Conservation (phyloP, 2,888 invertebrate species). For the Oscheius onirici region DNA sequence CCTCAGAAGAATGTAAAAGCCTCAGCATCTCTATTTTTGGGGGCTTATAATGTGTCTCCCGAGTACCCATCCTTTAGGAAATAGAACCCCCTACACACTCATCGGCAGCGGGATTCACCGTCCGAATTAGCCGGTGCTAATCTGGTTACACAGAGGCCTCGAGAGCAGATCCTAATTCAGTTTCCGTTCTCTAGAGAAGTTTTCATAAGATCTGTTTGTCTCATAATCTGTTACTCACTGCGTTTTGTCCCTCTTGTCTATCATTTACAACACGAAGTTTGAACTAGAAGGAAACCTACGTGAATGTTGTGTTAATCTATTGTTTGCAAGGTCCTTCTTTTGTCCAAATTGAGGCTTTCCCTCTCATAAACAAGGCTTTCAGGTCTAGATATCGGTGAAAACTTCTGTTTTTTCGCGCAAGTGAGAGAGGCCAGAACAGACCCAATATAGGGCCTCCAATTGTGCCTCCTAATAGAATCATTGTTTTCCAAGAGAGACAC, state of each 20-base stretch:
- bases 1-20: too few relatives aligned
- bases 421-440: too few relatives aligned
- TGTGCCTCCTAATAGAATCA: too few relatives aligned
- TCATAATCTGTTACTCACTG: background rate
- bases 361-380: background rate
- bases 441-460: too few relatives aligned
- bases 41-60: too few relatives aligned
- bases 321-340: background rate
- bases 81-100: too few relatives aligned
- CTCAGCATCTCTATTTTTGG: too few relatives aligned
- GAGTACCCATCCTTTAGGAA: too few relatives aligned
- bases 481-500: too few relatives aligned
- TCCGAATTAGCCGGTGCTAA: constrained; percentile 12
- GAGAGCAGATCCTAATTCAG: constrained; percentile 25
- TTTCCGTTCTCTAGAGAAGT: constrained; percentile 19
- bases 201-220: background rate
- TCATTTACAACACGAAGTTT: too few relatives aligned
- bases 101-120: constrained; percentile 24
- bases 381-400: background rate
- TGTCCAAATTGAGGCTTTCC: constrained; percentile 3
- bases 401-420: background rate
- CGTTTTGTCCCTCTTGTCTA: too few relatives aligned
- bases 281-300: background rate
- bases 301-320: background rate
- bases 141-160: constrained; percentile 13